Percentiles rank a stretch among this genome's conserved stretches.
phyloP scores from a whole-genome alignment of 2,113 vertebrate species.

The Oreochromis aureus region DNA sequence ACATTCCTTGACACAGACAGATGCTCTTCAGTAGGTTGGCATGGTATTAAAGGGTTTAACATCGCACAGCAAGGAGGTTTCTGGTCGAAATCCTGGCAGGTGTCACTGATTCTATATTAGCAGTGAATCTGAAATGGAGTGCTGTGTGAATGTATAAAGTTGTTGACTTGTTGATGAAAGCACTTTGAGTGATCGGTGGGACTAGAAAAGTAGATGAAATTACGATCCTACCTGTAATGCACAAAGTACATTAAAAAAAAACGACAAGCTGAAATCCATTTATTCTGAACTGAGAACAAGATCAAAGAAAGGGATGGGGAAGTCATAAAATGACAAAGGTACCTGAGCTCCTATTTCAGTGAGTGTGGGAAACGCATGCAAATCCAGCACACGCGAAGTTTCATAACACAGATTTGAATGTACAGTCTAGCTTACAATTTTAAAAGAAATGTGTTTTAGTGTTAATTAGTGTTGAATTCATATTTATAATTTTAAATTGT shows the following conservation, averaged over 20 bases:
- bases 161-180: background rate
- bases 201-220: background rate
- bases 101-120: background rate
- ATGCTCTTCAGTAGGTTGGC: background rate
- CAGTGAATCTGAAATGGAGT: background rate
- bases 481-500: background rate
- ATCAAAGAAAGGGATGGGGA: background rate
- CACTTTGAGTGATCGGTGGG: background rate
- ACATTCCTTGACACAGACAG: background rate
- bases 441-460: background rate
- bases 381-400: background rate
- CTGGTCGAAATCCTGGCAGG: background rate
- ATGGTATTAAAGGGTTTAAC: background rate
- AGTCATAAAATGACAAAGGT: background rate
- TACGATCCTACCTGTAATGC: background rate
- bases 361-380: background rate
- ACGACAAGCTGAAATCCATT: background rate
- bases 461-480: background rate
- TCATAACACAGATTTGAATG: background rate
- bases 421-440: background rate
- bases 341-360: background rate
- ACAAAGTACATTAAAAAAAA: background rate
- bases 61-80: background rate
- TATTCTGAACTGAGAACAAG: background rate
- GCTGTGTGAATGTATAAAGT: background rate